These are phyloP conservation scores for Tragelaphus buxtoni DNA, from an alignment of 2,113 vertebrate genomes.

Conservation along the genomic window DNA sequence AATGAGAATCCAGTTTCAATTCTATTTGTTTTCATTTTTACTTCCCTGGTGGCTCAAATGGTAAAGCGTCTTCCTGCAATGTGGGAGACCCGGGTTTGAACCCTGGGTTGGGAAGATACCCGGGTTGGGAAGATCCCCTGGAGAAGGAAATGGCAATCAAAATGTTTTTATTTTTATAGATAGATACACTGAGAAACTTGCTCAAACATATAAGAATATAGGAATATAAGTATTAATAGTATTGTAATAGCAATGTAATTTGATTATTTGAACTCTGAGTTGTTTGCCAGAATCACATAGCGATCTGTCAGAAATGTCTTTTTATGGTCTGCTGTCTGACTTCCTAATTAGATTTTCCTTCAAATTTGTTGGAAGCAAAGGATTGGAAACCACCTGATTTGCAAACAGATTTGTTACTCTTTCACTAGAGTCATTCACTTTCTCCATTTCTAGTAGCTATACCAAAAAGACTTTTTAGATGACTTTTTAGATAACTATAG, in stretches of 20 bases:
- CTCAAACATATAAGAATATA: background rate
- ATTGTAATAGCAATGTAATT: background rate
- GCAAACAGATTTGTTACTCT: background rate
- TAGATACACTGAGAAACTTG: background rate
- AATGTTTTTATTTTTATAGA: background rate
- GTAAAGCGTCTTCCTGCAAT: background rate
- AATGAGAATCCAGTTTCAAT: background rate
- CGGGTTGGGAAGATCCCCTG: background rate
- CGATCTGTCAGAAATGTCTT: background rate
- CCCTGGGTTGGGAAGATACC: background rate
- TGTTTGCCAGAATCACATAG: background rate
- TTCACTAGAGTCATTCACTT: background rate
- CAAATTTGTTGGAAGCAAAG: slow-evolving; percentile 9
- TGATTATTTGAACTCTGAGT: background rate
- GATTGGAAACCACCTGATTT: background rate
- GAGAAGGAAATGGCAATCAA: background rate
- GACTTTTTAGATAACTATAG: background rate
- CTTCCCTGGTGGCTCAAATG: background rate
- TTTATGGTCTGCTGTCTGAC: background rate
- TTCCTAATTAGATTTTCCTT: background rate
- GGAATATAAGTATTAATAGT: background rate
- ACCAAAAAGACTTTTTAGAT: background rate
- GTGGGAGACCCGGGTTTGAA: background rate
- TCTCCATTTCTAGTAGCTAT: background rate
- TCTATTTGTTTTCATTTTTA: background rate